These are phyloP conservation scores for Drosophila tristis DNA, from an alignment of 1,140 invertebrate genomes.

Conservation along the genomic window DNA sequence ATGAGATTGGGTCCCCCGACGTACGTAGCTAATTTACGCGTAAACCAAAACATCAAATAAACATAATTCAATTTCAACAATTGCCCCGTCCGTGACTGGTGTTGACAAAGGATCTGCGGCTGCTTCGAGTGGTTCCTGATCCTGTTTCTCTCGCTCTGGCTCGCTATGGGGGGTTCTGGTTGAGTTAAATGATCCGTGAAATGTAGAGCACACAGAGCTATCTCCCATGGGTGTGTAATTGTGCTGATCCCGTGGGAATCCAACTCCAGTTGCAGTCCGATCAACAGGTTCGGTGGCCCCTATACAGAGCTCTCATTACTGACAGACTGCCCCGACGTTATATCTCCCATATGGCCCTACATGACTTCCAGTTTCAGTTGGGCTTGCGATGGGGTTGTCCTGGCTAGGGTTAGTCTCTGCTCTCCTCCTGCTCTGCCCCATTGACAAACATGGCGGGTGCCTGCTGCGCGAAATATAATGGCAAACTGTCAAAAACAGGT, in stretches of 20 bases:
- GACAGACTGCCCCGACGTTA: conserved; percentile 28
- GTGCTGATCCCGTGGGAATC: conserved; percentile 61
- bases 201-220: conserved; percentile 34
- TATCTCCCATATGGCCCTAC: conserved; percentile 13
- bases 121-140: conserved; percentile 59
- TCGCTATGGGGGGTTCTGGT: conserved; percentile 4
- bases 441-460: conserved; percentile 68
- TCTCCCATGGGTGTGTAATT: conserved; percentile 56
- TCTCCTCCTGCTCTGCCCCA: neutral
- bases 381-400: neutral
- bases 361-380: conserved; percentile 28
- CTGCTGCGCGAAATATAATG: conserved; percentile 73
- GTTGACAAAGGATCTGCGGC: conserved; percentile 52
- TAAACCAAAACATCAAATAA: conserved; percentile 83
- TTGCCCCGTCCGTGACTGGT: conserved; percentile 56
- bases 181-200: conserved; percentile 67
- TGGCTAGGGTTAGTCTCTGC: neutral
- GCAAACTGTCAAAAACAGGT: conserved; percentile 77
- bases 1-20: conserved; percentile 49
- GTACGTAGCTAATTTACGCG: conserved; percentile 81
- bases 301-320: conserved; percentile 62
- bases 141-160: conserved; percentile 10
- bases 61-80: conserved; percentile 84
- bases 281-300: conserved; percentile 68
- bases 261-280: neutral